These are phyloP conservation scores for Campylomormyrus tamandua DNA, from an alignment of 2,113 vertebrate genomes.

Conservation along the genomic window DNA sequence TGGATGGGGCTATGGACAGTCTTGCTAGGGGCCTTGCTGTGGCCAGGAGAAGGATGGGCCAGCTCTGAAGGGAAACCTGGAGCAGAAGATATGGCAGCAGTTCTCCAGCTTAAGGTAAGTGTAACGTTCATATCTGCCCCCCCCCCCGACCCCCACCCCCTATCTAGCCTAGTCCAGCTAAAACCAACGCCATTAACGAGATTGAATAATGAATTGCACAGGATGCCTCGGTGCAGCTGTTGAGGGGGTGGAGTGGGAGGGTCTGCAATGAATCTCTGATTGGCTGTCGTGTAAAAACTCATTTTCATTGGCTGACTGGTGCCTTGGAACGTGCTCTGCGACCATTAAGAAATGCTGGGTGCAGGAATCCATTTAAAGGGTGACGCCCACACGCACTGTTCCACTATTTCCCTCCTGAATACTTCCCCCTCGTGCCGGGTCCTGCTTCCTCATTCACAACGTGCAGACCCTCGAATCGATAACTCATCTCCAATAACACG, in stretches of 20 bases:
- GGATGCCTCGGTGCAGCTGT: not conserved
- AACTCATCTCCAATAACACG: not conserved
- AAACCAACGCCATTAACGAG: not conserved
- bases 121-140: not conserved
- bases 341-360: not conserved
- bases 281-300: not conserved
- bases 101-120: slow-evolving; percentile 61
- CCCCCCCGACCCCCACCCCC: not conserved
- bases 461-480: not conserved
- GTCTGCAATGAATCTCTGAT: not conserved
- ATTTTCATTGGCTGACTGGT: not conserved
- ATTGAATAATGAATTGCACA: not conserved
- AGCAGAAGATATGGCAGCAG: slow-evolving; percentile 30
- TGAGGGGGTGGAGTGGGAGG: not conserved
- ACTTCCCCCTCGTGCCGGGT: not conserved
- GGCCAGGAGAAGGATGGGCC: slow-evolving; percentile 62
- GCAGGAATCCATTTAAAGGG: not conserved
- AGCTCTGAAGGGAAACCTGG: slow-evolving; percentile 48
- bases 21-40: slow-evolving; percentile 64
- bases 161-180: not conserved
- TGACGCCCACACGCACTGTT: not conserved
- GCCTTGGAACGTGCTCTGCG: not conserved
- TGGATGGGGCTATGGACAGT: slow-evolving; percentile 65
- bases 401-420: not conserved
- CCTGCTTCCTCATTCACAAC: not conserved